A percentile compares a stretch with the other conserved stretches of the same genome.
phyloP scores from a whole-genome alignment of 2,113 vertebrate species.

The Emydocephalus ijimae region DNA sequence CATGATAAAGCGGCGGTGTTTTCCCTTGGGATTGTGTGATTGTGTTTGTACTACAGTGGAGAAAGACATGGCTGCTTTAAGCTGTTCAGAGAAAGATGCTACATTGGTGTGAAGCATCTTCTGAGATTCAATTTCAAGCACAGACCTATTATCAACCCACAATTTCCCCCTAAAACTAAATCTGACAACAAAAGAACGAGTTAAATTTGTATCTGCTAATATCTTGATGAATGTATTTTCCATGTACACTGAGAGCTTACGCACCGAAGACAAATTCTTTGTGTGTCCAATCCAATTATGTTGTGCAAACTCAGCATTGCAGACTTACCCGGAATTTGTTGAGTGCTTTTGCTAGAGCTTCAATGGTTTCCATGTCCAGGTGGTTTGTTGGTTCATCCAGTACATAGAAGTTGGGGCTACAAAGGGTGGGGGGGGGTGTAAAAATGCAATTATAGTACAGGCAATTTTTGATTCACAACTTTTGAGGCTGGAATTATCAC shows the following conservation, averaged over 20 bases:
- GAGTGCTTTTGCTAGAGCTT: constrained; percentile 88
- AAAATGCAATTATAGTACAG: not conserved
- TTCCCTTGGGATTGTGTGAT: not conserved
- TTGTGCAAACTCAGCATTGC: accelerated
- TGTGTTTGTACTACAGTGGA: not conserved
- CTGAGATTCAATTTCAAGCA: not conserved
- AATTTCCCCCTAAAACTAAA: not conserved
- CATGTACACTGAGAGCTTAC: too few species aligned
- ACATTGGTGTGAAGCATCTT: not conserved
- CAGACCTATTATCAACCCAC: not conserved
- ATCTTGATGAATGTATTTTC: not conserved
- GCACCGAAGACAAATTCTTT: too few species aligned
- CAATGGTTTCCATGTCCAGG: constrained; percentile 98
- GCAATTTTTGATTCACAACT: not conserved
- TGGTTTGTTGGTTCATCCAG: constrained; percentile 98
- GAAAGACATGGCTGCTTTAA: not conserved
- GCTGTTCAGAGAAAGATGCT: not conserved
- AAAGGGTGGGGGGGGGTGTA: constrained; percentile 46
- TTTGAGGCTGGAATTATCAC: not conserved
- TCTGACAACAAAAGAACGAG: not conserved
- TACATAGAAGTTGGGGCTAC: constrained; percentile 95
- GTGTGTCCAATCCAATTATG: not conserved
- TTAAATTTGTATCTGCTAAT: not conserved
- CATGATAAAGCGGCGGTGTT: not conserved
- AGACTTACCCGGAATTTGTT: constrained; percentile 84